Evolutionary conservation across 2,113 vertebrate species (phyloP), one percentile per base, ranked within the genome.

Genomic region (Porphyrio hochstetteri): DNA sequence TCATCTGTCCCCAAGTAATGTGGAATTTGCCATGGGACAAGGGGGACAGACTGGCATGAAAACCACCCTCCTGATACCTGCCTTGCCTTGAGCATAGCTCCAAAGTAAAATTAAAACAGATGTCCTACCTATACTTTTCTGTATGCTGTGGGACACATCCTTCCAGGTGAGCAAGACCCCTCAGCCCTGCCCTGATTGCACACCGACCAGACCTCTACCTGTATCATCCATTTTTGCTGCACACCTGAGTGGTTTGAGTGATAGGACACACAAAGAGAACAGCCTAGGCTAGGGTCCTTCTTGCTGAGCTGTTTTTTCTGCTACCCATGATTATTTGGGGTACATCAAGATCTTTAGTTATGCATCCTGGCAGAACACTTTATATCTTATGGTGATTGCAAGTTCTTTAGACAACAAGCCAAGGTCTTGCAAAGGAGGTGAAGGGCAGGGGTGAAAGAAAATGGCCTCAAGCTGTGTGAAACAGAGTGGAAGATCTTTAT

Each of bases 321-420:
- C 53, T 78, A 48, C 44, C 38, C 64, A 33, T 8, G 7, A 63
- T 75, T 96, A 91, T 89, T 89, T 94, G 86, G 68, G 40, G 60
- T 93, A 96, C 87, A 86, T 27, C 16, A 86, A 86, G 56, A 85
- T 90, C 65, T 91, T 59, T 55, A 88, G 53, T 87, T 82, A 88
- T 64, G 44, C n/a, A 40, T 82, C 71, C 35, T 82, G 33, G 28
- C 72, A 83, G 82, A 97, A 94, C 88, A 81, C 21, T 94, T 93
- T 88, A 44, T 87, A 82, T 85, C 67, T 90, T 72, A 81, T 1
- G 20, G 67, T 78, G 92, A 92, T 68, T 91, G 77, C 28, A 94
- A 94, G 89, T 92, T 92, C 95, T 93, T 92, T 96, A 96, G 96
- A 96, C 93, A 95, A 36, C 60, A 89, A 93, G 16, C 21, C 95